Evolutionary conservation across 2,113 vertebrate species (phyloP).

Genomic region (Delphinapterus leucas): DNA sequence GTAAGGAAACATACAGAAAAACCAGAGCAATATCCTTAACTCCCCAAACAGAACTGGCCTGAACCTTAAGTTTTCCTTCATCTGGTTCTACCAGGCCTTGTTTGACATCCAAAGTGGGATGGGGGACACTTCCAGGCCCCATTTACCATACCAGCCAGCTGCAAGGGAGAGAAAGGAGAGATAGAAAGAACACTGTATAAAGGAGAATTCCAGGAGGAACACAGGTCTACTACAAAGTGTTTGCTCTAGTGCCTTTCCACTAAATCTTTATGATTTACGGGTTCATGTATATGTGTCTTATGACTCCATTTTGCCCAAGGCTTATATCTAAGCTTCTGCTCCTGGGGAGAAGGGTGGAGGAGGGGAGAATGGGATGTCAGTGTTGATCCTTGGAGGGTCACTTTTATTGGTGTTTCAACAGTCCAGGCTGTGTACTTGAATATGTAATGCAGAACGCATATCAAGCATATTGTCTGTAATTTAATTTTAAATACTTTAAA

Average conservation of each 20-base stretch:
- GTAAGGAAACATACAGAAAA: neutral
- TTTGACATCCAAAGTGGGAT: neutral
- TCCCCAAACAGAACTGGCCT: neutral
- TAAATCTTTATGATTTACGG: neutral
- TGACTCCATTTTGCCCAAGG: neutral
- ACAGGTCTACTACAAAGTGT: neutral
- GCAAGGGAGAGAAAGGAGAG: neutral
- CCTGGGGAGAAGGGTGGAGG: neutral
- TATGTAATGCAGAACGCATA: neutral
- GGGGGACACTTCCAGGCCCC: neutral
- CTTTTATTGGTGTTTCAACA: neutral
- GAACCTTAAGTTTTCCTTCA: neutral
- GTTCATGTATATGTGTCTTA: neutral
- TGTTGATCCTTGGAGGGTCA: neutral
- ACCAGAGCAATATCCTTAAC: neutral
- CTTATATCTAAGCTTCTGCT: neutral
- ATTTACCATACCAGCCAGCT: neutral
- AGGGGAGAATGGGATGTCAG: neutral
- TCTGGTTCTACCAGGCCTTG: neutral
- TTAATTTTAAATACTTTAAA: slow-evolving; percentile 10
- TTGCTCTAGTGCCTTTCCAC: neutral
- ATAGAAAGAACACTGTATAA: neutral
- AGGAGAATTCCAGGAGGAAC: neutral
- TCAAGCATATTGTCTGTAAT: neutral
- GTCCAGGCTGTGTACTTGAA: neutral